Evolutionary conservation across 1,140 invertebrate species (phyloP).

Genomic region (Trissolcus basalis): DNA sequence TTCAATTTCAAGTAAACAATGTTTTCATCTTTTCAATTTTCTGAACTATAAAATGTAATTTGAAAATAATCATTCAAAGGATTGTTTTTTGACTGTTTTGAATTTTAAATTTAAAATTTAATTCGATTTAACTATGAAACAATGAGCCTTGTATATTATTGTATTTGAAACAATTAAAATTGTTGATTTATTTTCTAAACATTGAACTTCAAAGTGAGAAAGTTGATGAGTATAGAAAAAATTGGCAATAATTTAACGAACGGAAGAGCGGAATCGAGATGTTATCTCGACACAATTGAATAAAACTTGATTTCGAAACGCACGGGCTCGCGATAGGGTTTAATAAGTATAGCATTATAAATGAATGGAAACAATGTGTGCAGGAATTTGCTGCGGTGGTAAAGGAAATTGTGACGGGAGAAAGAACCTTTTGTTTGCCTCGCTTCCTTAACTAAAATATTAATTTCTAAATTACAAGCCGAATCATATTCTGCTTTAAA

Average conservation of each 20-base stretch:
- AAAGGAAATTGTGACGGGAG: conserved; percentile 11
- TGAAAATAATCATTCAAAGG: too few relatives aligned
- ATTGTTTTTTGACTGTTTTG: too few relatives aligned
- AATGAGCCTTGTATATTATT: too few relatives aligned
- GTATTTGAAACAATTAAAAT: background rate
- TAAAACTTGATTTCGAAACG: conserved; percentile 42
- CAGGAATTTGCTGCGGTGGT: conserved; percentile 5
- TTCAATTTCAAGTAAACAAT: too few relatives aligned
- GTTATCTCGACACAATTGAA: conserved; percentile 39
- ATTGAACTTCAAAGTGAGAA: conserved; percentile 42
- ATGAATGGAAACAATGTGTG: conserved; percentile 27
- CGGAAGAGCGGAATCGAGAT: conserved; percentile 36
- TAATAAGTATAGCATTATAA: conserved; percentile 34
- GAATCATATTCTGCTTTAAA: too few relatives aligned
- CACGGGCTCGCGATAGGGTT: conserved; percentile 23
- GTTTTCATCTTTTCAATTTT: too few relatives aligned
- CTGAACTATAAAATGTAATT: too few relatives aligned
- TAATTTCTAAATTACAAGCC: too few relatives aligned
- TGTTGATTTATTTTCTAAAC: conserved; percentile 5
- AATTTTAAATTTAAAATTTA: too few relatives aligned
- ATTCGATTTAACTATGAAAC: too few relatives aligned
- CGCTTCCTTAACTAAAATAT: conserved; percentile 10
- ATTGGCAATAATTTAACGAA: conserved; percentile 29
- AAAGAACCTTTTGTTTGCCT: conserved; percentile 16
- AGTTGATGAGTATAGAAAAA: conserved; percentile 38